Evolutionary conservation across 2,888 invertebrate genomes (phyloP).

Genomic region (Chironomus riparius): DNA sequence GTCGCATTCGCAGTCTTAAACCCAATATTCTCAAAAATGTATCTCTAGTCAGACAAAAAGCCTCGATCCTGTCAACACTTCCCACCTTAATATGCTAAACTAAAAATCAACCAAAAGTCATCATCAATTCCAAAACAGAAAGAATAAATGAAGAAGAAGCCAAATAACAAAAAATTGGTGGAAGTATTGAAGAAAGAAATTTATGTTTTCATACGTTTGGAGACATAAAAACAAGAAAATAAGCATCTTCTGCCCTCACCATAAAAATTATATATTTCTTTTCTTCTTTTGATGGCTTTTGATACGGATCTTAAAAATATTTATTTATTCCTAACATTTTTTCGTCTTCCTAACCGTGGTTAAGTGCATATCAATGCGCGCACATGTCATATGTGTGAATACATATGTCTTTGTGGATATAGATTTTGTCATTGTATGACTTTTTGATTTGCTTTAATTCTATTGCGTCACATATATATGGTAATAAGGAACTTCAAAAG

Average conservation of each 20-base stretch:
- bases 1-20: too few species aligned
- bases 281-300: background rate
- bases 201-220: background rate
- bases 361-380: background rate
- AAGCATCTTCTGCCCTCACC: background rate
- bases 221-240: background rate
- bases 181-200: background rate
- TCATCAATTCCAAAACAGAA: too few species aligned
- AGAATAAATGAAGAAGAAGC: background rate
- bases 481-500: too few species aligned
- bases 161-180: background rate
- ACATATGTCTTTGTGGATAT: too few species aligned
- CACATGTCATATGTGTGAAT: background rate
- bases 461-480: too few species aligned
- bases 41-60: too few species aligned
- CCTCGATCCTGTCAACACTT: too few species aligned
- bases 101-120: background rate
- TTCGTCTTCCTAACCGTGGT: background rate
- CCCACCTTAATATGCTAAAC: background rate
- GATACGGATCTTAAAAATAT: constrained; percentile 1
- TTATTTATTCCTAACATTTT: background rate
- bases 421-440: too few species aligned
- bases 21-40: too few species aligned
- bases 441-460: too few species aligned
- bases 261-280: background rate